Conservation (phyloP, 2,113 vertebrate species). For the Stomatorhinus ivindoensis region DNA sequence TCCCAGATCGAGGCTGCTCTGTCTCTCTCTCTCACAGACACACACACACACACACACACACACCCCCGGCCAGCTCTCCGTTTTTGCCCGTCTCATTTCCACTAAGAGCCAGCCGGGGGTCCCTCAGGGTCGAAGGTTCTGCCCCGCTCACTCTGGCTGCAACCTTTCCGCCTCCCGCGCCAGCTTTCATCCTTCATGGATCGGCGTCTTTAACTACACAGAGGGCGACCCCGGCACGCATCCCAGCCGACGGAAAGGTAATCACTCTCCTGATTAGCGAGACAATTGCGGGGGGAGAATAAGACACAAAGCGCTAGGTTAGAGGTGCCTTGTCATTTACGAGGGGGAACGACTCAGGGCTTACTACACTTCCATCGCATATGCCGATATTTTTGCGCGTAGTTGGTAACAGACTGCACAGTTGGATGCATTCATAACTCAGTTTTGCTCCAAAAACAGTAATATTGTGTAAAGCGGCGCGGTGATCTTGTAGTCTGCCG, state of each 20-base stretch:
- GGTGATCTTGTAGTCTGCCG: conserved; percentile 30
- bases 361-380: conserved; percentile 49
- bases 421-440: conserved; percentile 41
- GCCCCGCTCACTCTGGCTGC: conserved; percentile 66
- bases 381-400: conserved; percentile 33
- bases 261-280: conserved; percentile 57
- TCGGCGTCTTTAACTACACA: conserved; percentile 62
- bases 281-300: conserved; percentile 47
- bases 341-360: conserved; percentile 57
- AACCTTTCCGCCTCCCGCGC: conserved; percentile 45
- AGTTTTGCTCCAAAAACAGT: conserved; percentile 25
- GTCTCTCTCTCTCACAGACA: conserved; percentile 37
- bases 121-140: conserved; percentile 83
- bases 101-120: conserved; percentile 61
- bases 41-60: conserved; percentile 22
- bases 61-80: conserved; percentile 37
- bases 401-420: conserved; percentile 29
- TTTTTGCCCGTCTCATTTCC: conserved; percentile 54
- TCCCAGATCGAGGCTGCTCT: conserved; percentile 42
- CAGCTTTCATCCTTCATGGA: conserved; percentile 65
- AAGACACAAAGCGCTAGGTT: conserved; percentile 77
- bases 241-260: conserved; percentile 62
- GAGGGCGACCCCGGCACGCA: conserved; percentile 73
- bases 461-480: conserved; percentile 30
- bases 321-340: conserved; percentile 76